phyloP scores from a whole-genome alignment of 37 sponge, comb jelly and placozoan genomes.

The Cladorhizidae sp. region DNA sequence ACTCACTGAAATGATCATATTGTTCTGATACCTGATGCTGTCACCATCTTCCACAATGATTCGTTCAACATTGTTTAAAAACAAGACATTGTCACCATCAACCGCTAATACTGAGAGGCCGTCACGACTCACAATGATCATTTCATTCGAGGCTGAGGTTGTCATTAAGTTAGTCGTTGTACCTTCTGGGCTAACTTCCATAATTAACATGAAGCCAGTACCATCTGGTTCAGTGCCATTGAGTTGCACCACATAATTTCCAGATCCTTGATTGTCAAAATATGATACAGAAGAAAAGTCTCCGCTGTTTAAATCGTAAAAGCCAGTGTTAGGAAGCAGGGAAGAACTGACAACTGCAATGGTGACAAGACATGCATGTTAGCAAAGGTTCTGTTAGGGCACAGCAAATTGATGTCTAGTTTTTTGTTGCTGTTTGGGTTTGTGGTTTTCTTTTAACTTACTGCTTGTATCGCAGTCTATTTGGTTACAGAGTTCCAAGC shows the following conservation, averaged over 20 bases:
- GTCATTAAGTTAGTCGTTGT: neutral
- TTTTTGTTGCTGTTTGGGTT: neutral
- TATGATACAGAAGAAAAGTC: neutral
- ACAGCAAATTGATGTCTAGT: neutral
- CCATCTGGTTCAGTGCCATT: neutral
- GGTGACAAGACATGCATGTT: neutral
- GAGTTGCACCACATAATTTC: neutral
- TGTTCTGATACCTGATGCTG: neutral
- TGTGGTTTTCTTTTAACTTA: neutral
- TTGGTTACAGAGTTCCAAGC: slow-evolving; percentile 17
- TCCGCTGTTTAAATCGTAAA: neutral
- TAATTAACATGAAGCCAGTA: neutral
- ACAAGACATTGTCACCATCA: slow-evolving; percentile 1
- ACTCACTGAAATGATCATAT: neutral
- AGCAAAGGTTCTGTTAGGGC: neutral
- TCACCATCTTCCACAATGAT: neutral
- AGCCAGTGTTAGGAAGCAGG: slow-evolving; percentile 3
- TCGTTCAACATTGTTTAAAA: neutral
- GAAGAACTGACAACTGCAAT: neutral
- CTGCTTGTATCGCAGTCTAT: slow-evolving; percentile 16
- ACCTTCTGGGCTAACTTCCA: neutral
- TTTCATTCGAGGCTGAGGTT: neutral
- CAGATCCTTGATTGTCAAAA: neutral
- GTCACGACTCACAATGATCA: neutral
- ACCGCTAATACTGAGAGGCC: neutral